Conservation (phyloP, 2,797 vertebrate genomes). For the Gallinago nigripennis region DNA sequence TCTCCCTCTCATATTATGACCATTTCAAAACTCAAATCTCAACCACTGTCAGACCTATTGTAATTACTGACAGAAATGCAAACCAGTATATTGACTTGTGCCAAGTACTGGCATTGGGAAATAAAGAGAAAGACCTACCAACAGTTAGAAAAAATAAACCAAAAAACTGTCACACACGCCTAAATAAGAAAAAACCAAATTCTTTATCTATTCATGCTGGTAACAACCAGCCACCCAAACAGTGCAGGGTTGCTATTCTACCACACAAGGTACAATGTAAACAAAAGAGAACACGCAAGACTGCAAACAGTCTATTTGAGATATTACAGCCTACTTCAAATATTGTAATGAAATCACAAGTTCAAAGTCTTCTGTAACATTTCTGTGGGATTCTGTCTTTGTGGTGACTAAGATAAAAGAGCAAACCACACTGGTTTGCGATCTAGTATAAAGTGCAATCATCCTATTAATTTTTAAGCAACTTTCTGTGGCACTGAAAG, state of each 20-base stretch:
- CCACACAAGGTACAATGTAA: background rate
- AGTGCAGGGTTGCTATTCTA: background rate
- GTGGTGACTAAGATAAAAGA: background rate
- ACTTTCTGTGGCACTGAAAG: background rate
- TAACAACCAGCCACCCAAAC: background rate
- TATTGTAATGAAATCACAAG: background rate
- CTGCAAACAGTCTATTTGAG: background rate
- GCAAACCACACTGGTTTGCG: background rate
- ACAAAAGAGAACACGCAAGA: background rate
- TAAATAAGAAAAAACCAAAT: background rate
- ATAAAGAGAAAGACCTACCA: background rate
- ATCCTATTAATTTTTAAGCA: background rate
- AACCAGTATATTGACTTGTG: background rate
- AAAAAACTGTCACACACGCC: background rate
- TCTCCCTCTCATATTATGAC: background rate
- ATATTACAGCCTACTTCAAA: background rate
- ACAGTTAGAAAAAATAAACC: background rate
- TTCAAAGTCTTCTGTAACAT: background rate
- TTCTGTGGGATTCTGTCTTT: background rate
- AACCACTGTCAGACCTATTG: background rate
- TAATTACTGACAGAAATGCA: slow-evolving; percentile 7
- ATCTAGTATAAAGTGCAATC: background rate
- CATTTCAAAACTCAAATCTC: slow-evolving; percentile 11
- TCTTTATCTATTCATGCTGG: background rate
- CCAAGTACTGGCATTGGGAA: background rate